A percentile compares a stretch with the other conserved stretches of the same genome.
Evolutionary conservation across 2,113 vertebrate species (phyloP).

Genomic region (Muntiacus muntjak): DNA sequence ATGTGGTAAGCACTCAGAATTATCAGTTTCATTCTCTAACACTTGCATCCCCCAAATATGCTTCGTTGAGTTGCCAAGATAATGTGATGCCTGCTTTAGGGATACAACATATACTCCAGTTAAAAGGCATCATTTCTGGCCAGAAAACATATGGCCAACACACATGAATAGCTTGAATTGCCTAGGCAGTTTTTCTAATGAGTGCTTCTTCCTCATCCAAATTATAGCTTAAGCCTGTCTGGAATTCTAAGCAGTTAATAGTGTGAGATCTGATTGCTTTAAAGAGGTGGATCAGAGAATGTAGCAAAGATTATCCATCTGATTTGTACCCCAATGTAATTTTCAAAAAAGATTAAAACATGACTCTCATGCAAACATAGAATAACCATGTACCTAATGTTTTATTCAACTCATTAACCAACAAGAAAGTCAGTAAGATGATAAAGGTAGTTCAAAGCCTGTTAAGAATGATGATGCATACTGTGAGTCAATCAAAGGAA

Average conservation of each 20-base stretch:
- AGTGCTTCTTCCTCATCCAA: slow-evolving; percentile 13
- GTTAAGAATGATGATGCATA: neutral
- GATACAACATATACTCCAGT: slow-evolving; percentile 26
- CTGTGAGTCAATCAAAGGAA: neutral
- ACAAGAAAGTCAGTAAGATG: neutral
- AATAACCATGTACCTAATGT: neutral
- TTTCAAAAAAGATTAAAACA: neutral
- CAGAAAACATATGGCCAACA: slow-evolving; percentile 42
- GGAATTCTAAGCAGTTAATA: slow-evolving; percentile 45
- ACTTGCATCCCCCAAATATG: neutral
- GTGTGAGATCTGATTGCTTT: neutral
- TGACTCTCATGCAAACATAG: neutral
- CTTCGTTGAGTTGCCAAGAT: slow-evolving; percentile 46
- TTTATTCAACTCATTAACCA: slow-evolving; percentile 25
- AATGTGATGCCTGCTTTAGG: slow-evolving; percentile 23
- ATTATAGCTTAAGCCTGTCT: neutral
- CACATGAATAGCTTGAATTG: slow-evolving; percentile 53
- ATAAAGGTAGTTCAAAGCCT: neutral
- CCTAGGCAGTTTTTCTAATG: slow-evolving; percentile 59
- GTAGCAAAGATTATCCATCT: neutral
- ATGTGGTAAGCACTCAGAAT: neutral
- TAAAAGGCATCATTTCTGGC: slow-evolving; percentile 15
- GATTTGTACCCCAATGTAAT: neutral
- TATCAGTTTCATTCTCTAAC: neutral
- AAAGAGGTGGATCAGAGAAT: neutral